These are phyloP conservation scores for Sarcophilus harrisii DNA, from an alignment of 2,797 vertebrate genomes.

Conservation along the genomic window DNA sequence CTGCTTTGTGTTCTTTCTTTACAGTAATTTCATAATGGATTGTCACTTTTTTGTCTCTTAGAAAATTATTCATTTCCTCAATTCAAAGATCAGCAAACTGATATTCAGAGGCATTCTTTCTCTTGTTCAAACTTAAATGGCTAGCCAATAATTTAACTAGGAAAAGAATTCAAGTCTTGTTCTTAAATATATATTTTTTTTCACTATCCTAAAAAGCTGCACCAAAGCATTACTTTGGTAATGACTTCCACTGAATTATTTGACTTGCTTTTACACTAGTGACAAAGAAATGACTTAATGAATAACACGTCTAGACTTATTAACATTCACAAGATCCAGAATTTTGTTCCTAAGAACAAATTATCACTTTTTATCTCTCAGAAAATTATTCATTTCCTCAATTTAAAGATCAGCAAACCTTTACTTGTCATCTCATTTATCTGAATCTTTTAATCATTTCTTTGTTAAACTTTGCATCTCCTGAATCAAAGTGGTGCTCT, in stretches of 20 bases:
- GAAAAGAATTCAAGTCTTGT: background rate
- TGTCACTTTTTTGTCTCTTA: conserved; percentile 11
- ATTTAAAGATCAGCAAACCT: conserved; percentile 24
- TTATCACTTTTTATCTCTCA: conserved; percentile 25
- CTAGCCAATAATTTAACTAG: background rate
- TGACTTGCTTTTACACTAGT: background rate
- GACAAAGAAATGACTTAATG: background rate
- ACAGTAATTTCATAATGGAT: background rate
- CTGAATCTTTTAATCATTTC: background rate
- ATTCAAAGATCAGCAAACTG: conserved; percentile 23
- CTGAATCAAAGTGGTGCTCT: background rate
- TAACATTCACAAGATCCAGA: background rate
- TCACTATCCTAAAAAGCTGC: background rate
- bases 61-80: background rate
- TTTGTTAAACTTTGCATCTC: background rate
- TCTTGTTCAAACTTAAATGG: background rate
- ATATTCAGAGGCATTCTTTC: background rate
- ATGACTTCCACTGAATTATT: background rate
- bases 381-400: background rate
- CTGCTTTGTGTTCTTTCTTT: background rate
- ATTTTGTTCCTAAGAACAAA: background rate
- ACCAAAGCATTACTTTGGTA: no score
- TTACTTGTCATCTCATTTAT: background rate
- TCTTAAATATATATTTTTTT: background rate
- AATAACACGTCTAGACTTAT: background rate